phyloP scores from a whole-genome alignment of 2,113 vertebrate genomes.

The Elephantulus edwardii region DNA sequence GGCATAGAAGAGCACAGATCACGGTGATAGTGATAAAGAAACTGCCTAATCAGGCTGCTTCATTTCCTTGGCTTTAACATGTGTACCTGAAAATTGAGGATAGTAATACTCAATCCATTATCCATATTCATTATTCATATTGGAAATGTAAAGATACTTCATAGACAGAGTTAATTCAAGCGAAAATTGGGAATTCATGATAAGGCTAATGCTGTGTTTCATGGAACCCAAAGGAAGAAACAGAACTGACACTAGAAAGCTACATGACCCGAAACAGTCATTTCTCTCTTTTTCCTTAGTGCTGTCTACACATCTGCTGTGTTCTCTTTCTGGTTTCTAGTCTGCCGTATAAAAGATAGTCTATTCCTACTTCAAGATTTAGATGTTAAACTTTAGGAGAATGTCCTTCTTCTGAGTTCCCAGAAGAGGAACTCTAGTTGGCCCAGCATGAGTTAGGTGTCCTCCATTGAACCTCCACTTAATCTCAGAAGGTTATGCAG shows the following conservation, averaged over 20 bases:
- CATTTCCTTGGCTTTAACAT: background rate
- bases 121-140: too few species aligned
- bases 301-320: background rate
- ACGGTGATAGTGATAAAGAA: background rate
- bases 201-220: background rate
- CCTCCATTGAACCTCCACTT: background rate
- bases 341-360: background rate
- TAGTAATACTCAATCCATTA: background rate
- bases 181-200: slow-evolving; percentile 8
- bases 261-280: background rate
- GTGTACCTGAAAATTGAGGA: background rate
- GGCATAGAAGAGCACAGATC: background rate
- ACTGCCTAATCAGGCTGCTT: background rate
- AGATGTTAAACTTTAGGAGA: background rate
- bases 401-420: background rate
- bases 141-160: background rate
- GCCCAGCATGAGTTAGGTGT: background rate
- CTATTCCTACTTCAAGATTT: background rate
- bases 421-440: background rate
- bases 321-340: background rate
- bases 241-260: background rate
- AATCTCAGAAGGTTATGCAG: background rate
- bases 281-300: background rate
- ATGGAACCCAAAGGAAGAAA: slow-evolving; percentile 9
- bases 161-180: background rate